Evolutionary conservation across 2,888 invertebrate species (phyloP).

Genomic region (Caenorhabditis imperialis): DNA sequence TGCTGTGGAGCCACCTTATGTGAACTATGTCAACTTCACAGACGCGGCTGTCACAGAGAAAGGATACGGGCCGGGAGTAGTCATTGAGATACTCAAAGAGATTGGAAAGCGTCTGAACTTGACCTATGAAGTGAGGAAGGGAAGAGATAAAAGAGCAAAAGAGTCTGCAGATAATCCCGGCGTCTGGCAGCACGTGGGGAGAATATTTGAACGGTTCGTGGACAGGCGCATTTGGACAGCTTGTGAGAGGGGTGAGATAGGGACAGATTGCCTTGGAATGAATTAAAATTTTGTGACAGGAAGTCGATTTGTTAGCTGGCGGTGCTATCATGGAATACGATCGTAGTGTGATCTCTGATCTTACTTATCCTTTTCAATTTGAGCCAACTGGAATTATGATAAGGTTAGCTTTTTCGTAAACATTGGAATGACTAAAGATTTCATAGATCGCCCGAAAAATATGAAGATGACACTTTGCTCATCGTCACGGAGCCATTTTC

Average conservation of each 20-base stretch:
- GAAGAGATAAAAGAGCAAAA: neutral
- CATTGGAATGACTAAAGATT: too few species aligned
- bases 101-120: slow-evolving; percentile 68
- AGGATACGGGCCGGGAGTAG: slow-evolving; percentile 76
- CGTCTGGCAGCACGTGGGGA: slow-evolving; percentile 59
- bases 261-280: neutral
- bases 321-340: slow-evolving; percentile 75
- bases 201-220: slow-evolving; percentile 67
- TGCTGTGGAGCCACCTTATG: slow-evolving; percentile 70
- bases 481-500: slow-evolving; percentile 72
- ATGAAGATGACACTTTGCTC: slow-evolving; percentile 66
- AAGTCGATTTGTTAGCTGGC: slow-evolving; percentile 73
- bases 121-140: slow-evolving; percentile 64
- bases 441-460: slow-evolving; percentile 66
- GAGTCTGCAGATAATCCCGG: slow-evolving; percentile 47
- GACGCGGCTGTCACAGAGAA: slow-evolving; percentile 60
- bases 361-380: slow-evolving; percentile 77
- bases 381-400: slow-evolving; percentile 70
- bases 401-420: slow-evolving; percentile 16
- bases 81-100: slow-evolving; percentile 73
- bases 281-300: slow-evolving; percentile 40
- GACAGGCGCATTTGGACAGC: slow-evolving; percentile 71
- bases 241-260: slow-evolving; percentile 59
- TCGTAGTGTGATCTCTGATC: slow-evolving; percentile 64
- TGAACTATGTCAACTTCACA: slow-evolving; percentile 74